Base-by-base conservation (phyloP, 2,797 vertebrate species). In the Nothura maculosa region DNA sequence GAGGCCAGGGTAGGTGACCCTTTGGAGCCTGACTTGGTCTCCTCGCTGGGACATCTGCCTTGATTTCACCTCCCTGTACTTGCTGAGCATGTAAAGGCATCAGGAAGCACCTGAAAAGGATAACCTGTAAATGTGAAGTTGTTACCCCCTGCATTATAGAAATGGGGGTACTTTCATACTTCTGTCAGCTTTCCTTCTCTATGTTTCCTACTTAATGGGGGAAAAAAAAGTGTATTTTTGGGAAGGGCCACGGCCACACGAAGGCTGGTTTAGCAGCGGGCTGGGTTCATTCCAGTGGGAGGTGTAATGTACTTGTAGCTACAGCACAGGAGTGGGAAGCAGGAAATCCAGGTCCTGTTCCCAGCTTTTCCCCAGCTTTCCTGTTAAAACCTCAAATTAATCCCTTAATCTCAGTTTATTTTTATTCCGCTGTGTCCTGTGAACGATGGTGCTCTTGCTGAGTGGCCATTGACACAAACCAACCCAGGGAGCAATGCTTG, bases 371-470 rank as follows among this genome's bases (percentile, higher is more conserved):
- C 48, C 13, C 52, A 17, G 11, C 1, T 57, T 64, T 58, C 60
- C 55, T 58, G 42, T 16, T 18, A 0, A 0, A 3, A 66, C n/a
- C 62, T 8, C 40, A 24, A 30, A 1, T 20, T 6, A 14, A 5
- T 40, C n/a, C 2, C 58, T 34, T 64, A 1, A 6, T 3, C 63
- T 47, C 2, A 9, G 0, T 47, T 27, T 20, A 10, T 28, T 16
- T 28, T 10, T 45, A 38, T 10, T 4, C 8, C n/a, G 13, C 30
- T 3, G 0, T 8, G 1, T 12, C 19, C 9, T 30, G 42, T 34
- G 17, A 30, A 12, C 48, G 1, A 0, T 2, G 12, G 43, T 3
- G 0, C 28, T n/a, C 32, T 32, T 17, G 9, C 0, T 6, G 18
- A 13, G 10, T 8, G 7, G 38, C 1, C 3, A 11, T 1, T 6